Conservation (phyloP, 53 echinoderm and acorn worm species). For the Glandiceps talaboti region DNA sequence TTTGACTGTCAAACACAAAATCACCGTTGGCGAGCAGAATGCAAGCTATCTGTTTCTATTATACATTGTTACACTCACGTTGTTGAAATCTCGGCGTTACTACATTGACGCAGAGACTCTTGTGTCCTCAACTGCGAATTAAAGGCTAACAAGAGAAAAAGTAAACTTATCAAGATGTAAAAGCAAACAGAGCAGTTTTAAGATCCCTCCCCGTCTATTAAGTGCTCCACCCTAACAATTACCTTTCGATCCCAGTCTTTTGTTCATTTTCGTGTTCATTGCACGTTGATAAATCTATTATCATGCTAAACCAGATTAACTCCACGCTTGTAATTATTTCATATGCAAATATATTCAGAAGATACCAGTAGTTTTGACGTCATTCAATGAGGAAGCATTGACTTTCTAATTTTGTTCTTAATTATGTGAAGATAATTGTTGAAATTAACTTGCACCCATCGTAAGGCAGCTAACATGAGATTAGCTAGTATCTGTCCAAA, state of each 20-base stretch:
- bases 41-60: too few species aligned
- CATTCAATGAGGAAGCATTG: background rate
- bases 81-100: background rate
- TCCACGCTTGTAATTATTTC: too few species aligned
- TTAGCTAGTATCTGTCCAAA: too few species aligned
- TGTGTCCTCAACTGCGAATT: background rate
- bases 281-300: background rate
- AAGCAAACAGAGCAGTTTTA: background rate
- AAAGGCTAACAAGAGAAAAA: background rate
- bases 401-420: background rate
- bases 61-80: too few species aligned
- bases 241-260: background rate
- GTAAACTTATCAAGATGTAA: background rate
- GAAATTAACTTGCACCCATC: too few species aligned
- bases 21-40: too few species aligned
- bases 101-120: background rate
- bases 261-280: background rate
- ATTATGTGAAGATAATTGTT: too few species aligned
- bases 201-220: background rate
- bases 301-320: background rate
- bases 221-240: background rate
- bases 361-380: background rate
- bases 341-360: too few species aligned
- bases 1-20: too few species aligned
- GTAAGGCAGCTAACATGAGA: too few species aligned